Percentiles rank a stretch among this genome's conserved stretches.
Conservation (phyloP, 2,797 vertebrate species). For the Enteromius trimaculatus region DNA sequence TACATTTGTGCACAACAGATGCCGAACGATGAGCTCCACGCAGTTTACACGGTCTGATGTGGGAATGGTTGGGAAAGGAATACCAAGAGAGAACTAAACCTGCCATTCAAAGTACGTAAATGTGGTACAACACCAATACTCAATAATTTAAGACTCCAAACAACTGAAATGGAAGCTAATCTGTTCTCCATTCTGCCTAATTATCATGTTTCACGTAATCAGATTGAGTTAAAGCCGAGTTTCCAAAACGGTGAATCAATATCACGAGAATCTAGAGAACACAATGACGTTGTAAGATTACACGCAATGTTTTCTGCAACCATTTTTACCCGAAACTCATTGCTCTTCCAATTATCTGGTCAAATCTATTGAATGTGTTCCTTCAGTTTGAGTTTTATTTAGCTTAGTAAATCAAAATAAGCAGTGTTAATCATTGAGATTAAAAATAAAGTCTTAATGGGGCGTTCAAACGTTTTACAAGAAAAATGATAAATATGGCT, state of each 20-base stretch:
- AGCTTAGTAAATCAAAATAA: neutral
- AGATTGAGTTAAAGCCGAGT: neutral
- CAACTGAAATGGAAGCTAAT: neutral
- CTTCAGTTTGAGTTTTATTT: neutral
- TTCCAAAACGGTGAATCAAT: conserved; percentile 1
- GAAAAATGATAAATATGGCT: neutral
- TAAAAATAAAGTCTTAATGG: conserved; percentile 5
- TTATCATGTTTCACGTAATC: conserved; percentile 24
- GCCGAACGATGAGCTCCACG: neutral
- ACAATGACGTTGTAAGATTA: neutral
- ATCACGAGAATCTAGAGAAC: neutral
- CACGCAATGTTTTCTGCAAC: neutral
- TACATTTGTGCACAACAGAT: neutral
- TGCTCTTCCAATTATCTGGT: neutral
- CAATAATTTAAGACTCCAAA: conserved; percentile 11
- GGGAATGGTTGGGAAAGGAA: neutral
- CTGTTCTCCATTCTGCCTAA: neutral
- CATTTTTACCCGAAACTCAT: conserved; percentile 14
- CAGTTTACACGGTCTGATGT: neutral
- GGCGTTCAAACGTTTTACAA: conserved; percentile 5
- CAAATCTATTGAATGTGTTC: neutral
- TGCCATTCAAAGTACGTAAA: neutral
- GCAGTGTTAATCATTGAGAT: neutral
- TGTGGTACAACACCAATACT: neutral
- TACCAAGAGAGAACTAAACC: neutral